Evolutionary conservation across 2,113 vertebrate genomes (phyloP), one percentile per base, ranked within the genome.

Genomic region (Scopus umbretta): DNA sequence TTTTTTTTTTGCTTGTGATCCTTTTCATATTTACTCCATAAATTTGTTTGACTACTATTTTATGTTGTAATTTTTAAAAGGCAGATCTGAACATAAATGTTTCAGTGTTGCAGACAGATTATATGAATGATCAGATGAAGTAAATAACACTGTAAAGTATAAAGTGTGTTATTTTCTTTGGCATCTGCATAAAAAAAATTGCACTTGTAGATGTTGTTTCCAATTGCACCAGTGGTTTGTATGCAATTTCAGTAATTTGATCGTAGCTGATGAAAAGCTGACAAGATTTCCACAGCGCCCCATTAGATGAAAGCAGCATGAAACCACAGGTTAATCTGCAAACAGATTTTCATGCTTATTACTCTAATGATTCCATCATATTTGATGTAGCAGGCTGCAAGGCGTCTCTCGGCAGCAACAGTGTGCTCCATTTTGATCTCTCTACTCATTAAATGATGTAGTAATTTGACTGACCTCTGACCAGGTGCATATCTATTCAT

Each of bases 321-420:
- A 97, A 98, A 98, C 98, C 97, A 98, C 98, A 98, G 98, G 98
- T 98, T 99, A 99, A 99, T 99, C 98, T 99, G 98, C 98, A 98
- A 99, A 99, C 99, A 99, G 98, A 99, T 99, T 99, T 99, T 98
- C 99, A 98, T 99, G 99, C 99, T 99, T 99, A 99, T 99, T 99
- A 99, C 99, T 99, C 99, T 99, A 99, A 99, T 99, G 99, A 99
- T 99, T 99, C 98, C 98, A 99, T 99, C 98, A 99, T 98, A 98
- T 99, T 98, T 99, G 98, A 99, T 99, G 98, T 99, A 98, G 98
- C 94, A 96, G 98, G 97, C 98, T 98, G 98, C 97, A 93, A 97
- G 98, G 97, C 98, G 98, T 98, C 98, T 98, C 98, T 98, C 98
- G 94, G 98, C 98, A 98, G 98, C 98, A 98, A 98, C 98, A 98